Conservation (phyloP, 37 sponge, comb jelly and placozoan species). For the Haliclona indistincta region DNA sequence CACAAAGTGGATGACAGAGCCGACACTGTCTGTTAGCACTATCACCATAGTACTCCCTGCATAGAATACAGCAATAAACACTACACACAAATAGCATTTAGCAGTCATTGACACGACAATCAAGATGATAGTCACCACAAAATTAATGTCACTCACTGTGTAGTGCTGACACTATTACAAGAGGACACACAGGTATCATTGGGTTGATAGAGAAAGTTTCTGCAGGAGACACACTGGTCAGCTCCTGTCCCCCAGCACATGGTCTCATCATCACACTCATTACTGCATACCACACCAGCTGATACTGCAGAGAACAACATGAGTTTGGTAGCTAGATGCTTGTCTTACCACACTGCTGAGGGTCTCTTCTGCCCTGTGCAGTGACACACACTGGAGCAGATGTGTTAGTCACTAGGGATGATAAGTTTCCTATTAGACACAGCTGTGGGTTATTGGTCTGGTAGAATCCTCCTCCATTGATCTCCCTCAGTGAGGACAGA, state of each 20-base stretch:
- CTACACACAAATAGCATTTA: too few species aligned
- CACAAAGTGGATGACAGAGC: too few species aligned
- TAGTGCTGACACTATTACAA: conserved; percentile 12
- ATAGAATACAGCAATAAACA: too few species aligned
- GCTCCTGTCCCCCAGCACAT: conserved; percentile 70
- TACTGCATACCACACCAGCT: conserved; percentile 39
- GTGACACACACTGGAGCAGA: background rate
- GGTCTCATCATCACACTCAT: conserved; percentile 41
- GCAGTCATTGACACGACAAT: too few species aligned
- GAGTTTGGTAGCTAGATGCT: background rate
- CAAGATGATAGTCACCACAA: background rate
- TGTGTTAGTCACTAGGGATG: background rate
- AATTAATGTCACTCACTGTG: background rate
- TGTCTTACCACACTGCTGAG: conserved; percentile 19
- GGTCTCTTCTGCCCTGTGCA: background rate
- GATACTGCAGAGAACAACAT: background rate
- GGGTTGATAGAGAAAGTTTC: conserved; percentile 35
- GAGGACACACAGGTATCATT: conserved; percentile 43
- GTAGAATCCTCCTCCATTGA: conserved; percentile 21
- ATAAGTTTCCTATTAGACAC: conserved; percentile 49
- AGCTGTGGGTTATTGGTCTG: conserved; percentile 19
- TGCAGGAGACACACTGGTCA: conserved; percentile 72
- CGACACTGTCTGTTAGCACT: too few species aligned
- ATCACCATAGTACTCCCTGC: too few species aligned
- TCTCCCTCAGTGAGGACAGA: conserved; percentile 39